phyloP scores from a whole-genome alignment of 2,888 invertebrate genomes.

The Venusia cambrica region DNA sequence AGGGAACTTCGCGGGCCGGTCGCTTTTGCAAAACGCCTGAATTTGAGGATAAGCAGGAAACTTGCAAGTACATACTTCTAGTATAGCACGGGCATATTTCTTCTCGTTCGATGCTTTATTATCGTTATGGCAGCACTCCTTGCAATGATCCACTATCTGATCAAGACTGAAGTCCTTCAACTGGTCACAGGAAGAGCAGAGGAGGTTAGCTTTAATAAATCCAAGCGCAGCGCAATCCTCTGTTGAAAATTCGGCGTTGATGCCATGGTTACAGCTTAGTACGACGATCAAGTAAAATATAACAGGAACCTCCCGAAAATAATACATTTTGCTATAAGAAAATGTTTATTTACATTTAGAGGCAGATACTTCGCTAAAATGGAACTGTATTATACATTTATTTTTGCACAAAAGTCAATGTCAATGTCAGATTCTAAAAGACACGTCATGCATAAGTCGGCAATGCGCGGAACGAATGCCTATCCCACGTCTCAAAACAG shows the following conservation, averaged over 20 bases:
- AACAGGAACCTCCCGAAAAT: constrained; percentile 15
- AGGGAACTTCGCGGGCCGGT: constrained; percentile 92
- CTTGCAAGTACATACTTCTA: constrained; percentile 99
- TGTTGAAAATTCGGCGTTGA: constrained; percentile 82
- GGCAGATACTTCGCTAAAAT: no score
- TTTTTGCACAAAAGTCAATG: constrained; percentile 7
- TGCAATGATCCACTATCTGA: constrained; percentile 85
- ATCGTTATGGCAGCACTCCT: constrained; percentile 90
- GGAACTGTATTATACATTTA: constrained; percentile 1
- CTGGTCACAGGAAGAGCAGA: constrained; percentile 94
- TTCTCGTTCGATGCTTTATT: constrained; percentile 83
- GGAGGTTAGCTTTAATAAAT: constrained; percentile 90
- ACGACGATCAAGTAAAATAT: constrained; percentile 23
- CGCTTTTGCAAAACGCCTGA: constrained; percentile 98
- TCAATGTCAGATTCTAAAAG: constrained; percentile 5
- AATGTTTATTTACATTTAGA: no score
- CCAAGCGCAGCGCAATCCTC: constrained; percentile 93
- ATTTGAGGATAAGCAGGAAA: constrained; percentile 99
- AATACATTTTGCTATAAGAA: constrained; percentile 24
- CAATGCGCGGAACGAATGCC: constrained; percentile 2
- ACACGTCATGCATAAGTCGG: constrained; percentile 9
- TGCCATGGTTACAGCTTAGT: constrained; percentile 29
- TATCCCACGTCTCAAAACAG: no score
- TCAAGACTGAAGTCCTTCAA: constrained; percentile 87
- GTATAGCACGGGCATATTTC: constrained; percentile 93